A percentile compares a stretch with the other conserved stretches of the same genome.
Evolutionary conservation across 2,888 invertebrate genomes (phyloP).

Genomic region (Tachina fera): DNA sequence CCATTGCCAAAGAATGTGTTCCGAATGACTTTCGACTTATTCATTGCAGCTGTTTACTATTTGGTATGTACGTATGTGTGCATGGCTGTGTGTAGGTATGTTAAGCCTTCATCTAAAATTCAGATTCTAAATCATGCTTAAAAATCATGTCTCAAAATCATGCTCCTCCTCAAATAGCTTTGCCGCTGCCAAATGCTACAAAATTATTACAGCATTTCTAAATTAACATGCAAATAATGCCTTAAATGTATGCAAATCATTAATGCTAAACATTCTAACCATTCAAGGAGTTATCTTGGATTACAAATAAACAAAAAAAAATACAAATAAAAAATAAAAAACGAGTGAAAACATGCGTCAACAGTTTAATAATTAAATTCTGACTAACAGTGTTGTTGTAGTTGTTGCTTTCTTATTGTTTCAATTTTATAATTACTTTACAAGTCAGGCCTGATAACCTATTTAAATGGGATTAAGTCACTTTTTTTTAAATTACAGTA

Average conservation of each 20-base stretch:
- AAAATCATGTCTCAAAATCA: slow-evolving; percentile 39
- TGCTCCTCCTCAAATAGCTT: slow-evolving; percentile 19
- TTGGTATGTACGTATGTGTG: not conserved
- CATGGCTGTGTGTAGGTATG: not conserved
- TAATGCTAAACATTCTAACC: slow-evolving; percentile 26
- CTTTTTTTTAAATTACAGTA: slow-evolving; percentile 27
- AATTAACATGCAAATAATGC: slow-evolving; percentile 52
- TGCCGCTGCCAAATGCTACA: slow-evolving; percentile 32
- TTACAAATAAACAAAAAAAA: not conserved
- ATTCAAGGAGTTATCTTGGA: slow-evolving; percentile 36
- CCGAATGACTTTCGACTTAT: too few species aligned
- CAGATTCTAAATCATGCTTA: slow-evolving; percentile 17
- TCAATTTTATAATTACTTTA: slow-evolving; percentile 37
- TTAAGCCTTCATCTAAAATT: slow-evolving; percentile 15
- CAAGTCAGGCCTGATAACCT: slow-evolving; percentile 63
- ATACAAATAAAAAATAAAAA: not conserved
- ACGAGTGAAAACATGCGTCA: slow-evolving; percentile 32
- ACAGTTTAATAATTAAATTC: slow-evolving; percentile 28
- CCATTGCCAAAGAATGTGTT: too few species aligned
- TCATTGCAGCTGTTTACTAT: too few species aligned
- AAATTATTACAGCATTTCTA: slow-evolving; percentile 21
- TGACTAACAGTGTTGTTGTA: slow-evolving; percentile 48
- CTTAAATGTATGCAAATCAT: slow-evolving; percentile 33
- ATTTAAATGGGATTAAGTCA: slow-evolving; percentile 60
- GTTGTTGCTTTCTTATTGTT: slow-evolving; percentile 37